Percentiles rank a stretch among this genome's conserved stretches.
Evolutionary conservation across 2,113 vertebrate genomes (phyloP).

Genomic region (Ceyx cyanopectus): DNA sequence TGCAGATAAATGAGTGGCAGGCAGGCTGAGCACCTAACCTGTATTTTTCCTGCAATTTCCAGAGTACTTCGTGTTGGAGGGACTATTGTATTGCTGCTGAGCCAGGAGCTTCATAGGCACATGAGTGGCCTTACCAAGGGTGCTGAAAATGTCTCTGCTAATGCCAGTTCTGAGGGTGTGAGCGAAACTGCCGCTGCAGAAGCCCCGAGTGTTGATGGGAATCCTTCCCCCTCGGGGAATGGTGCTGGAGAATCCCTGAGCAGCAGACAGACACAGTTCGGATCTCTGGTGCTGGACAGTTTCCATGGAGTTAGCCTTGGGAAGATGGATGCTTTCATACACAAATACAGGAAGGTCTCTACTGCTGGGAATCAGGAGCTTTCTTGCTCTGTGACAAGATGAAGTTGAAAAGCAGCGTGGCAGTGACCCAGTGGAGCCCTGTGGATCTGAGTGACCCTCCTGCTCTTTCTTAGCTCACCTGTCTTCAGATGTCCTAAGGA

Average conservation of each 20-base stretch:
- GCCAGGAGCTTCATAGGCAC: constrained; percentile 76
- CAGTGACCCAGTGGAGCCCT: neutral
- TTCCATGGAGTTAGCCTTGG: constrained; percentile 86
- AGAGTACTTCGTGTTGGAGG: constrained; percentile 87
- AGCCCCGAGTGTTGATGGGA: neutral
- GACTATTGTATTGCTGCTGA: constrained; percentile 84
- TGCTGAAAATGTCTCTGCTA: neutral
- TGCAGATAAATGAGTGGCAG: neutral
- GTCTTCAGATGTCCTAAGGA: neutral
- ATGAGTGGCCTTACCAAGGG: constrained; percentile 7
- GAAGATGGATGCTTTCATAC: constrained; percentile 86
- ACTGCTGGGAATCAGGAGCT: neutral
- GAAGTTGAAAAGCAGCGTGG: neutral
- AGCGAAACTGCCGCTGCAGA: neutral
- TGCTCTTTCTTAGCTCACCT: neutral
- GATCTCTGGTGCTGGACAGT: constrained; percentile 75
- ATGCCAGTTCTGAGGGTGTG: neutral
- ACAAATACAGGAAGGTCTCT: constrained; percentile 83
- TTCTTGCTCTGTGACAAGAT: neutral
- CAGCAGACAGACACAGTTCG: neutral
- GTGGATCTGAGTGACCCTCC: neutral
- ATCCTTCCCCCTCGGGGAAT: neutral
- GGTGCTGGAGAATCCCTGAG: neutral
- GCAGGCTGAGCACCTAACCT: neutral
- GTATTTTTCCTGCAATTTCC: neutral